phyloP scores from a whole-genome alignment of 2,797 vertebrate species.

The Eurystomus glaucurus region DNA sequence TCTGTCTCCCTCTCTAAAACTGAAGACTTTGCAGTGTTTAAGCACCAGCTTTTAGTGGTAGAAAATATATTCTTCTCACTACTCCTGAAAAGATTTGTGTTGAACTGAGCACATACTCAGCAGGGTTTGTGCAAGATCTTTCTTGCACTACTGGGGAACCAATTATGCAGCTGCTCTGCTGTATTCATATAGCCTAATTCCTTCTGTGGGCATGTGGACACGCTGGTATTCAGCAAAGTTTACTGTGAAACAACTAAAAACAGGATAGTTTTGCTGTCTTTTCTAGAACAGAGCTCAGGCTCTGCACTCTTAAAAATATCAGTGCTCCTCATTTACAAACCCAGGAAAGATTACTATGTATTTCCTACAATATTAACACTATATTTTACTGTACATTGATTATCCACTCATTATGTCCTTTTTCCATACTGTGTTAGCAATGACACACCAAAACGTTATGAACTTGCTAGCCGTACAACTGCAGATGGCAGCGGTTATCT shows the following conservation, averaged over 20 bases:
- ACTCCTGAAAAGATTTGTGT: neutral
- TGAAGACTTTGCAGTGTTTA: neutral
- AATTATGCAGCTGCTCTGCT: neutral
- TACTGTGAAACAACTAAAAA: neutral
- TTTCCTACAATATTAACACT: neutral
- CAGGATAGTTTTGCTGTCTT: neutral
- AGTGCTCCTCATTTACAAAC: neutral
- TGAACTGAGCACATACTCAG: neutral
- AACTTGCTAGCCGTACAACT: neutral
- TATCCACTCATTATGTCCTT: neutral
- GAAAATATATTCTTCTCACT: neutral
- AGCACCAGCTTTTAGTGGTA: neutral
- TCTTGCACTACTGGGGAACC: neutral
- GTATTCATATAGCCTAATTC: neutral
- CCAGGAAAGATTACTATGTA: neutral
- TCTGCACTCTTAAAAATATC: neutral
- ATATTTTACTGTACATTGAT: neutral
- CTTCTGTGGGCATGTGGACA: neutral
- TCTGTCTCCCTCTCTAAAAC: neutral
- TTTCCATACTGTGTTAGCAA: neutral
- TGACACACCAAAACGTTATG: neutral
- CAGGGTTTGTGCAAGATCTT: neutral
- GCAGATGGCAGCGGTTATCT: neutral
- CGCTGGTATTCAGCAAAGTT: fast-evolving
- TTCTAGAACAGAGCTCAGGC: neutral